These are phyloP conservation scores for Tragelaphus strepsiceros DNA, from an alignment of 2,113 vertebrate genomes.

Conservation along the genomic window DNA sequence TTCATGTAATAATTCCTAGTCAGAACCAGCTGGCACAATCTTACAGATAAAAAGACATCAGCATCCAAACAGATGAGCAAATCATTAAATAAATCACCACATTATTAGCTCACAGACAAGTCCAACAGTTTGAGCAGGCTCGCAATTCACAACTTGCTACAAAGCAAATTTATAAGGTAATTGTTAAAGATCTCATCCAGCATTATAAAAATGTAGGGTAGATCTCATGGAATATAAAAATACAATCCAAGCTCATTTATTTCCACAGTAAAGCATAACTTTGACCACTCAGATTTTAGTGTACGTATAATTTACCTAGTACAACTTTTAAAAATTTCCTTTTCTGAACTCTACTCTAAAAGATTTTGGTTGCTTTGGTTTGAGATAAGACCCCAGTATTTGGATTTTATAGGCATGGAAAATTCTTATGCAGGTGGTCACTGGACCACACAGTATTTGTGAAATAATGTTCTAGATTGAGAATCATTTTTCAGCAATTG, in stretches of 20 bases:
- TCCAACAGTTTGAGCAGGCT: neutral
- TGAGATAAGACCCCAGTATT: neutral
- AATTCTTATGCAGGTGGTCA: neutral
- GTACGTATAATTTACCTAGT: neutral
- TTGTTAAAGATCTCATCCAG: neutral
- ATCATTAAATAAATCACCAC: neutral
- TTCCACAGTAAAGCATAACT: neutral
- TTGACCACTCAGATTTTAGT: neutral
- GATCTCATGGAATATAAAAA: neutral
- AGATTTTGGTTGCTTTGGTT: neutral
- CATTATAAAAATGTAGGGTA: neutral
- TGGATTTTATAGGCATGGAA: neutral
- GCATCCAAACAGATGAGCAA: neutral
- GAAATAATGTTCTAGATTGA: neutral
- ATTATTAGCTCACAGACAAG: neutral
- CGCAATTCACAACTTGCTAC: neutral
- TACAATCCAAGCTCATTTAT: neutral
- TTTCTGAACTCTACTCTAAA: neutral
- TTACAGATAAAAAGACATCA: neutral
- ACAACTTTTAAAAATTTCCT: neutral
- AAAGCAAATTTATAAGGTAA: neutral
- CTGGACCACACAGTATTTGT: neutral
- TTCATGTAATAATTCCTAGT: neutral
- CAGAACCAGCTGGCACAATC: neutral
- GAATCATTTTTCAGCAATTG: neutral